Conservation (phyloP, 2,797 vertebrate species). For the Lagodon rhomboides region DNA sequence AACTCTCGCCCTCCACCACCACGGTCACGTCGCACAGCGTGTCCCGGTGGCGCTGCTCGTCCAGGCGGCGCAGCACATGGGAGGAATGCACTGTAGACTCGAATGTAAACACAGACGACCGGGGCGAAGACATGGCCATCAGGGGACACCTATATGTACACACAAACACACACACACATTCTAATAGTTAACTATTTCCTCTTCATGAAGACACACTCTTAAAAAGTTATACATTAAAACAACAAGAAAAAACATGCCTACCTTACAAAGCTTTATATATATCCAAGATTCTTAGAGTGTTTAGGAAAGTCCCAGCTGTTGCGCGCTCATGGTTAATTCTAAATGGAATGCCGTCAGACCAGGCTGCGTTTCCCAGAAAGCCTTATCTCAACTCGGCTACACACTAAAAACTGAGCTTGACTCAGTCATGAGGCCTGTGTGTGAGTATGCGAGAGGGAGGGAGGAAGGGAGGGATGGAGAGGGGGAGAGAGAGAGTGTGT, state of each 20-base stretch:
- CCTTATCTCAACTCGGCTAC: conserved; percentile 69
- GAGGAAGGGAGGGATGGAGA: conserved; percentile 50
- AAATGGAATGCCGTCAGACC: conserved; percentile 67
- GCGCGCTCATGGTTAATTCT: conserved; percentile 62
- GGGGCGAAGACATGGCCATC: conserved; percentile 88
- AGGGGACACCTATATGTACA: conserved; percentile 63
- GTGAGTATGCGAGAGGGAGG: conserved; percentile 60
- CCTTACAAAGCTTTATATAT: conserved; percentile 53
- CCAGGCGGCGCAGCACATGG: conserved; percentile 90
- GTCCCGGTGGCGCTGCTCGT: conserved; percentile 92
- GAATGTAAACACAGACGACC: conserved; percentile 91
- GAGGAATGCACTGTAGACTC: conserved; percentile 92
- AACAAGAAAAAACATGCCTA: conserved; percentile 55
- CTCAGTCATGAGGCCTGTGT: conserved; percentile 76
- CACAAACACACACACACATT: conserved; percentile 7
- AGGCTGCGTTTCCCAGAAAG: conserved; percentile 68
- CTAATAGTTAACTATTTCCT: not conserved
- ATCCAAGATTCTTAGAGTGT: conserved; percentile 50
- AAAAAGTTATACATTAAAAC: conserved; percentile 5
- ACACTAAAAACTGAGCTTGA: conserved; percentile 79
- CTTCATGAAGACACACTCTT: not conserved
- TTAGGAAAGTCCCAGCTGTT: conserved; percentile 55
- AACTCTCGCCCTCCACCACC: conserved; percentile 90
- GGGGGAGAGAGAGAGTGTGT: conserved; percentile 42
- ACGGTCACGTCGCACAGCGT: conserved; percentile 93